Evolutionary conservation across 2,113 vertebrate species (phyloP).

Genomic region (Scatophagus argus): DNA sequence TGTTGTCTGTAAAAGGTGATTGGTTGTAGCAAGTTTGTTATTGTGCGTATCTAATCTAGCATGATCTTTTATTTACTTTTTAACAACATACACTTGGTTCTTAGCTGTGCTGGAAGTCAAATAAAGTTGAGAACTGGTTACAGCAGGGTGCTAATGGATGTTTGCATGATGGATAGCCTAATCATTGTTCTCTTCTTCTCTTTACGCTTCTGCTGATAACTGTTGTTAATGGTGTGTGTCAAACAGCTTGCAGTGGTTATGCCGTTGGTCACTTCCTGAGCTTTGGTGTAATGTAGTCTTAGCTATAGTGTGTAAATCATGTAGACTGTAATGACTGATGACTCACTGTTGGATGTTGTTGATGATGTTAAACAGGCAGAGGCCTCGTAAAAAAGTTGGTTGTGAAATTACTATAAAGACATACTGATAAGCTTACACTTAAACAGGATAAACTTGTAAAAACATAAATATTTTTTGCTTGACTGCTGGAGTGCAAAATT

Average conservation of each 20-base stretch:
- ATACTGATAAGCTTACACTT: not conserved
- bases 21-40: not conserved
- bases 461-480: not conserved
- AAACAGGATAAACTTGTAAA: not conserved
- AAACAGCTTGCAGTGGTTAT: not conserved
- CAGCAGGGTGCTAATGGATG: not conserved
- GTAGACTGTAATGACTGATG: slow-evolving; percentile 10
- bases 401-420: slow-evolving; percentile 27
- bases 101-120: slow-evolving; percentile 6
- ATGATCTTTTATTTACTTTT: slow-evolving; percentile 2
- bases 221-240: slow-evolving; percentile 17
- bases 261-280: not conserved
- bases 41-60: not conserved
- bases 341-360: slow-evolving; percentile 27
- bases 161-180: not conserved
- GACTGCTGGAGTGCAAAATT: not conserved
- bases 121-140: slow-evolving; percentile 13
- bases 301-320: slow-evolving; percentile 17
- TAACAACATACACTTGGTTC: not conserved
- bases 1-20: not conserved
- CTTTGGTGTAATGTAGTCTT: not conserved
- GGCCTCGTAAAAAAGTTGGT: not conserved
- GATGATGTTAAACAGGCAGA: slow-evolving; percentile 32
- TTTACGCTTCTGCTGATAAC: slow-evolving; percentile 27
- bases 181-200: slow-evolving; percentile 7